Conservation (phyloP, 2,113 vertebrate genomes). For the Coracopsis vasa region DNA sequence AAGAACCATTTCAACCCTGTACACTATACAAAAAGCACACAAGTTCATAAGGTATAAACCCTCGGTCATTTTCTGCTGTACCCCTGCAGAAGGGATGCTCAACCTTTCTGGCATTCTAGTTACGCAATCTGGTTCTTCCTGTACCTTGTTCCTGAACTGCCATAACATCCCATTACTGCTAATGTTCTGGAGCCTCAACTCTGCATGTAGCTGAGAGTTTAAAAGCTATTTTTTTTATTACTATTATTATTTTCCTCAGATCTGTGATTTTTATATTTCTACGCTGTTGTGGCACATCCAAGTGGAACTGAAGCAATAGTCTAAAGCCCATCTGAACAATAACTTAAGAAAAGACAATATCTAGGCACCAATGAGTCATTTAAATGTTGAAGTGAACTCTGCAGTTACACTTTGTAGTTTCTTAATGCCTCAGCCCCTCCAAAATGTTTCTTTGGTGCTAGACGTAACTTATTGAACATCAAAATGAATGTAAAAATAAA, state of each 20-base stretch:
- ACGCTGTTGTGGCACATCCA: slow-evolving; percentile 2
- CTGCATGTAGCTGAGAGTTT: neutral
- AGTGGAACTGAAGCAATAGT: slow-evolving; percentile 58
- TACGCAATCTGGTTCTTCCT: slow-evolving; percentile 12
- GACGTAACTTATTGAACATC: slow-evolving; percentile 68
- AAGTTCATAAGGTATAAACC: neutral
- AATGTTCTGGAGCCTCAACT: neutral
- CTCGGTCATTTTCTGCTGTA: neutral
- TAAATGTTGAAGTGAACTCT: slow-evolving; percentile 21
- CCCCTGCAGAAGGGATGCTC: neutral
- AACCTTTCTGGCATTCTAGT: neutral
- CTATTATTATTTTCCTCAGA: neutral
- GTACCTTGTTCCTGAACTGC: neutral
- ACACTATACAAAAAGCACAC: neutral
- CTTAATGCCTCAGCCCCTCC: slow-evolving; percentile 51
- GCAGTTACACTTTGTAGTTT: slow-evolving; percentile 37
- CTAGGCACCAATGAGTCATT: slow-evolving; percentile 38
- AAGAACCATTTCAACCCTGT: neutral
- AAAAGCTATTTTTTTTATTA: neutral
- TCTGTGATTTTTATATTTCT: slow-evolving; percentile 40
- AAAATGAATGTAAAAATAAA: slow-evolving; percentile 71
- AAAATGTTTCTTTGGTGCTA: slow-evolving; percentile 68
- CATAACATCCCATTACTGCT: neutral
- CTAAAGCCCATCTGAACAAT: slow-evolving; percentile 14
- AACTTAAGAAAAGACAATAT: neutral